Evolutionary conservation across 37 sponge, comb jelly and placozoan genomes (phyloP).

Genomic region (Chondrosia reniformis): DNA sequence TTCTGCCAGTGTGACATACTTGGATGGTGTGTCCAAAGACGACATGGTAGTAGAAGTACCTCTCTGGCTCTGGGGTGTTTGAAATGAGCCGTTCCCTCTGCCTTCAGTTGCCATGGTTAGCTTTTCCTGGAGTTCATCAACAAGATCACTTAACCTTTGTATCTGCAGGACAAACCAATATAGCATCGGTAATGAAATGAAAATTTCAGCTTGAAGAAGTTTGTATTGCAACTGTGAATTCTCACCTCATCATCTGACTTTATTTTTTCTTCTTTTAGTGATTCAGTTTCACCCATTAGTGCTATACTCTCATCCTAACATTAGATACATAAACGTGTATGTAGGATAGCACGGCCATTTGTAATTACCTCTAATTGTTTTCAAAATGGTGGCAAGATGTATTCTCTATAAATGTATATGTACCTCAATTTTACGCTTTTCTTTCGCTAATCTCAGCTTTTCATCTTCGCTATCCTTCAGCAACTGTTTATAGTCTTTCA

Average conservation of each 20-base stretch:
- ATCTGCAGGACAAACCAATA: too few species aligned
- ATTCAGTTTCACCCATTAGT: neutral
- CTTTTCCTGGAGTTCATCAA: conserved; percentile 7
- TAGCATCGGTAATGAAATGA: neutral
- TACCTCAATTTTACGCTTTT: conserved; percentile 20
- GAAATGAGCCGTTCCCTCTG: too few species aligned
- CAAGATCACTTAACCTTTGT: neutral
- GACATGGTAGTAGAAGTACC: neutral
- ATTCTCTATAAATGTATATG: neutral
- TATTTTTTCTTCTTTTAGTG: neutral
- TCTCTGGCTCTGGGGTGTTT: too few species aligned
- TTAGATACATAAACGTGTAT: neutral
- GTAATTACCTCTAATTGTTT: neutral
- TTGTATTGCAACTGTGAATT: neutral
- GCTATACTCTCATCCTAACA: neutral
- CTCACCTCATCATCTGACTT: neutral
- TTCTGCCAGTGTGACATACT: conserved; percentile 42
- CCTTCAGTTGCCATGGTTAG: neutral
- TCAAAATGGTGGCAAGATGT: neutral
- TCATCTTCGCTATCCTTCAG: conserved; percentile 33
- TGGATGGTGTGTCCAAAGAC: conserved; percentile 57
- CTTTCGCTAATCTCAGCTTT: neutral
- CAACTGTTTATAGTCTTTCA: conserved; percentile 49
- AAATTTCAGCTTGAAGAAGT: neutral
- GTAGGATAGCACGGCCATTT: neutral